These are phyloP conservation scores for Drosophila bunnanda DNA, from an alignment of 2,888 invertebrate species.

Conservation along the genomic window DNA sequence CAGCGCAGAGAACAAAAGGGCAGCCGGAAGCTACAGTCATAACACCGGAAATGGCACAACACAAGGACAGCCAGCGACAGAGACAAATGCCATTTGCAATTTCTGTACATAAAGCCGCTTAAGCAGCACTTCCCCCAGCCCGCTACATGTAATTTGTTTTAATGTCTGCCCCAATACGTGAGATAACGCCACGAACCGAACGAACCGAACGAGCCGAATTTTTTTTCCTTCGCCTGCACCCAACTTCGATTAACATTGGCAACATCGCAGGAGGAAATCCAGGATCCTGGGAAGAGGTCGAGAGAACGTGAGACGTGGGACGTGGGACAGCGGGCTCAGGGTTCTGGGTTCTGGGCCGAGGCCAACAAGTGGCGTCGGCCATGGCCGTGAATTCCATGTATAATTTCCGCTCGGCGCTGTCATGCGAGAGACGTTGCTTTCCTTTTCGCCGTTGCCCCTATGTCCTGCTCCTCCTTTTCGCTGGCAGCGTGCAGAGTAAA, in stretches of 20 bases:
- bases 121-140: constrained; percentile 59
- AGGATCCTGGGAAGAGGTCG: not conserved
- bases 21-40: constrained; percentile 71
- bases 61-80: constrained; percentile 45
- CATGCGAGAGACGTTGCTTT: constrained; percentile 37
- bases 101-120: constrained; percentile 79
- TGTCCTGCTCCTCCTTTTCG: constrained; percentile 13
- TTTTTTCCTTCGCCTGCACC: constrained; percentile 47
- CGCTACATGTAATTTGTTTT: constrained; percentile 75
- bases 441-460: constrained; percentile 1
- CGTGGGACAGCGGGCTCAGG: constrained; percentile 12
- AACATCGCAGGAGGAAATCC: constrained; percentile 52
- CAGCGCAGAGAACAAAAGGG: constrained; percentile 19
- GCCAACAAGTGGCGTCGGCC: constrained; percentile 56
- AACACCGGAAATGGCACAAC: constrained; percentile 75
- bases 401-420: constrained; percentile 64
- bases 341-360: constrained; percentile 27
- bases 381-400: constrained; percentile 78
- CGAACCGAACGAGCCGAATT: not conserved
- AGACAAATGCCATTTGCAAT: constrained; percentile 78
- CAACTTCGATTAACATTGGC: constrained; percentile 79
- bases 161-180: constrained; percentile 80
- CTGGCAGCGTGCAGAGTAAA: constrained; percentile 48
- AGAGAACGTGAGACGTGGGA: constrained; percentile 12
- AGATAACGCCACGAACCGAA: constrained; percentile 68